Base-by-base conservation (phyloP, 2,888 invertebrate genomes). In the Brachyptera risi region DNA sequence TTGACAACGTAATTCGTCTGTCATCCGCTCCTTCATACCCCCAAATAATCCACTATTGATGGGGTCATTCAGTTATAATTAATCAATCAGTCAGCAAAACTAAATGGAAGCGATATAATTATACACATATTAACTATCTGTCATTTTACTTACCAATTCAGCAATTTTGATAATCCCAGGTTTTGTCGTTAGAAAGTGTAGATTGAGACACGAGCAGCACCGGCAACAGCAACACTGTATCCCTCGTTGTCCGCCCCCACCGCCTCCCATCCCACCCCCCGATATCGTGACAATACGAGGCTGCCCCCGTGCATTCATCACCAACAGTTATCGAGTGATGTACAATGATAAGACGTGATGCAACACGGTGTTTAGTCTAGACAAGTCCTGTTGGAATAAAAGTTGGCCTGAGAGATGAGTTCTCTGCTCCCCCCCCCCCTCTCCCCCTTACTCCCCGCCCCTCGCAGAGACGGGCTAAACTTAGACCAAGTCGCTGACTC, bases 191-290 rank as follows among this genome's bases (percentile, higher is more conserved):
- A 92, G 75, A 73, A 91, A 90, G 42, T 85, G 84, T 58, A 91
- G 80, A 73, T 92, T 86, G 60, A 92, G 76, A 71, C 92, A 92
- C 17, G 89, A 86, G 70, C 88, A 91, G 70, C 91, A 86, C 63
- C 84, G 78, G 70, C 87, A 88, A 72, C 86, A 87, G 67, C 88
- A 89, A 70, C 90, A 85, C 69, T 83, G 83, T 63, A 86, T 78
- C 54, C 88, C 86, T 40, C 78, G 76, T 1, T 74, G 73, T 1
- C 76, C 72, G 67, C 69, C 44, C 63, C 67, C 37, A 63, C 61
- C 31, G 70, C 49, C 49, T 13, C 35, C 49, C n/a, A 9, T 13
- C 11, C 58, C 47, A 27, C 51, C 51, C 9, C 54, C 54, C 35
- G 54, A 54, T 35, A 54, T 54, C 31, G 54, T 54, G 11, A 54